Evolutionary conservation across 2,113 vertebrate species (phyloP), one percentile per base, ranked within the genome.

Genomic region (Myocastor coypus): DNA sequence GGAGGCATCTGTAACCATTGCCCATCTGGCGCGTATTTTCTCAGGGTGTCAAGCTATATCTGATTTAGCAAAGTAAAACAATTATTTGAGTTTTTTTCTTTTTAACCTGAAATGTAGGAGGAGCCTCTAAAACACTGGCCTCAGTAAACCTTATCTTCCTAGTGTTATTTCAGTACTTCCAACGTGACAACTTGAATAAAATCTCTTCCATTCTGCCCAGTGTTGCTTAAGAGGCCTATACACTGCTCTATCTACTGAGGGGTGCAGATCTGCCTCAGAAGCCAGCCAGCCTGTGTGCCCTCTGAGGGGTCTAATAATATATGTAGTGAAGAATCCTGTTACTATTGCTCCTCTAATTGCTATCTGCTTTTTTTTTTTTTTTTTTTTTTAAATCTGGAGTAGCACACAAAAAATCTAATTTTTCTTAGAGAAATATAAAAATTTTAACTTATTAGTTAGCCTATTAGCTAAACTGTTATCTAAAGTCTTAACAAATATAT

Each of bases 11-110:
- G 55, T 3, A 92, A n/a, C 57, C 69, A 83, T 19, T 87, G 91
- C 85, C 94, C 91, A 78, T 89, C 95, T 97, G 91, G 78, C 75
- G 95, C 73, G 61, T 4, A 50, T 83, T 91, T 96, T 94, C 93
- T 90, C 55, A 95, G 91, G 89, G 91, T 97, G 87, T 92, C 95
- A 93, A 73, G 77, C 55, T 89, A 32, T 26, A 87, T 89, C 80
- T 84, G 75, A 93, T 64, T 96, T 93, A 91, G 64, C 77, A 37
- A 84, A 94, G 66, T 87, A 40, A 87, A 90, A 85, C 50, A 59
- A 63, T 69, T 52, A 59, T 81, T 83, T 64, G 42, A 83, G 55
- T 28, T 83, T 75, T 75, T 83, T 91, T 95, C 69, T 85, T 71
- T 82, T 88, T 66, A 26, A 97, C 61, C 80, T 94, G 69, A 63